Conservation (phyloP, 2,888 invertebrate genomes). For the Mythimna lalbum region DNA sequence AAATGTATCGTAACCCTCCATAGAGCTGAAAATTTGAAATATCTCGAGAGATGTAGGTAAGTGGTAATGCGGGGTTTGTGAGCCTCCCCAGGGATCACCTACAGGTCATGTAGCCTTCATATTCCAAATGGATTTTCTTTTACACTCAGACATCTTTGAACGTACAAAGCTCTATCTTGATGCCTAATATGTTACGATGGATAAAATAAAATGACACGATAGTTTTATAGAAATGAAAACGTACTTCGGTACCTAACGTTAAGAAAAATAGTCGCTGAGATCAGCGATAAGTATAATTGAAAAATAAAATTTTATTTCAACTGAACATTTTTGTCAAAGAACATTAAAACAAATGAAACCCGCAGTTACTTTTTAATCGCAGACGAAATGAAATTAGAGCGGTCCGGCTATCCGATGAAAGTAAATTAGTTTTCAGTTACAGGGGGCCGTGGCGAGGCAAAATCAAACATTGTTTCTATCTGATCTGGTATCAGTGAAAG, state of each 20-base stretch:
- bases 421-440: slow-evolving; percentile 70
- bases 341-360: slow-evolving; percentile 63
- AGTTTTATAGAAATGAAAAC: slow-evolving; percentile 30
- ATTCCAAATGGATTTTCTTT: slow-evolving; percentile 63
- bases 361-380: slow-evolving; percentile 66
- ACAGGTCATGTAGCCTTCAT: slow-evolving; percentile 60
- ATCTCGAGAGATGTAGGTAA: slow-evolving; percentile 57
- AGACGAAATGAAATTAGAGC: slow-evolving; percentile 62
- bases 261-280: slow-evolving; percentile 34
- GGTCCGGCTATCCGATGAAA: slow-evolving; percentile 57
- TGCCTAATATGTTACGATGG: slow-evolving; percentile 37
- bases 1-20: slow-evolving; percentile 53
- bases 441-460: slow-evolving; percentile 64
- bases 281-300: slow-evolving; percentile 56
- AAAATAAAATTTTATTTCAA: slow-evolving; percentile 57
- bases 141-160: slow-evolving; percentile 52
- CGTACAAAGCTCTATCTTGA: slow-evolving; percentile 46
- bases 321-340: slow-evolving; percentile 55
- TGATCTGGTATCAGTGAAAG: slow-evolving; percentile 84
- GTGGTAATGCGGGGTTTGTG: slow-evolving; percentile 61
- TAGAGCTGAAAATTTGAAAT: slow-evolving; percentile 52
- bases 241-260: slow-evolving; percentile 8
- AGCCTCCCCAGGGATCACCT: slow-evolving; percentile 53
- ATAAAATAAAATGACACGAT: slow-evolving; percentile 46
- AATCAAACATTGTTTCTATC: slow-evolving; percentile 80